Percentiles rank a stretch among this genome's conserved stretches.
phyloP scores from a whole-genome alignment of 2,113 vertebrate genomes.

The Triplophysa rosa region DNA sequence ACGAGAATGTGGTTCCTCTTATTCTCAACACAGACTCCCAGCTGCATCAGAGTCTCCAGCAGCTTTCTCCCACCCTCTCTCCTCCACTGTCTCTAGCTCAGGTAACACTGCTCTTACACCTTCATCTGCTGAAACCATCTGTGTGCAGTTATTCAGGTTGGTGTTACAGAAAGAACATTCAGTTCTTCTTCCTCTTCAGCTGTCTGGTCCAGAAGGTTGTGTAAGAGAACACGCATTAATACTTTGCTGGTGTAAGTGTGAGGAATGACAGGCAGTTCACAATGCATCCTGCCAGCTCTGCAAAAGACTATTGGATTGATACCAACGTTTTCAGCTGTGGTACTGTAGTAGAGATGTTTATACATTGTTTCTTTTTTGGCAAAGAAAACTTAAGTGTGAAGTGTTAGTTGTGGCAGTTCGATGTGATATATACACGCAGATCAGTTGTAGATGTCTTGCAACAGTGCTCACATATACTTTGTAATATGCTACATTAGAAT shows the following conservation, averaged over 20 bases:
- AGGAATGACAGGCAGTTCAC: background rate
- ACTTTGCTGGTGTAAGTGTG: background rate
- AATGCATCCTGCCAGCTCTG: too few relatives aligned
- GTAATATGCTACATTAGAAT: too few relatives aligned
- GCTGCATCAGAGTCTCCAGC: slow-evolving; percentile 87
- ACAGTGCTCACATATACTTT: too few relatives aligned
- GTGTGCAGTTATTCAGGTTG: background rate
- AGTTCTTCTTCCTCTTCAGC: background rate
- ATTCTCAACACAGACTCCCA: slow-evolving; percentile 69
- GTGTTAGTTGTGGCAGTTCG: too few relatives aligned
- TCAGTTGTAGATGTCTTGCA: too few relatives aligned
- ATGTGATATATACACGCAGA: too few relatives aligned
- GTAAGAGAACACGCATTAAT: background rate
- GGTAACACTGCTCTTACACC: slow-evolving; percentile 66
- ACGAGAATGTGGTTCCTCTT: slow-evolving; percentile 70
- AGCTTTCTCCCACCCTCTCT: slow-evolving; percentile 88
- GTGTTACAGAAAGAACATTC: background rate
- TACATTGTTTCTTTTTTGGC: too few relatives aligned
- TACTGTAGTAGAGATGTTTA: too few relatives aligned
- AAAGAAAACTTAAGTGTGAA: too few relatives aligned
- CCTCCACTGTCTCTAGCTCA: slow-evolving; percentile 80
- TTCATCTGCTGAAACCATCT: background rate
- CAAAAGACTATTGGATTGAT: background rate
- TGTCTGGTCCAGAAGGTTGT: background rate
- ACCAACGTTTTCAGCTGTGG: too few relatives aligned